These are phyloP conservation scores for Erannis defoliaria DNA, from an alignment of 2,888 invertebrate species.

Conservation along the genomic window DNA sequence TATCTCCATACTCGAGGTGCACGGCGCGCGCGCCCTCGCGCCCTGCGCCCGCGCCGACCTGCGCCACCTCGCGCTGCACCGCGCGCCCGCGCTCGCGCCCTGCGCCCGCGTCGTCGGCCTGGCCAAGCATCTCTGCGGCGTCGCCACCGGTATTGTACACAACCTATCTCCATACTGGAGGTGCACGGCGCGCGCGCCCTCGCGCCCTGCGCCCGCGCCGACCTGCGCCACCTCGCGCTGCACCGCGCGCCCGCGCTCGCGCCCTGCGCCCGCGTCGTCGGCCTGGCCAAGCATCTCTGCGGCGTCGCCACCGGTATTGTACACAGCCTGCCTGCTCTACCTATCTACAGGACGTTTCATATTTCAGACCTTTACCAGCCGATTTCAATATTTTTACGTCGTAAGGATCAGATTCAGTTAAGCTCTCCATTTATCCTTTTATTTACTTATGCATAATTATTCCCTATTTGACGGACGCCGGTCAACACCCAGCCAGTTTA, in stretches of 20 bases:
- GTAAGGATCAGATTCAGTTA: too few species aligned
- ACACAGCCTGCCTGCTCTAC: too few species aligned
- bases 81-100: conserved; percentile 65
- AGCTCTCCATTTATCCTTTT: too few species aligned
- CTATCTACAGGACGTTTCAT: too few species aligned
- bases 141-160: conserved; percentile 93
- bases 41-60: conserved; percentile 93
- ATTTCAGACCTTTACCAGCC: too few species aligned
- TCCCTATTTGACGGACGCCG: too few species aligned
- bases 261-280: conserved; percentile 85
- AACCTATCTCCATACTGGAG: too few species aligned
- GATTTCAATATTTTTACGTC: too few species aligned
- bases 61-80: conserved; percentile 89
- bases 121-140: conserved; percentile 96
- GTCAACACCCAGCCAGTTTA: too few species aligned
- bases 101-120: conserved; percentile 88
- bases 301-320: conserved; percentile 96
- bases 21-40: conserved; percentile 67
- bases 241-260: conserved; percentile 71
- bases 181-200: conserved; percentile 38
- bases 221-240: conserved; percentile 92
- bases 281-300: conserved; percentile 95
- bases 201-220: conserved; percentile 91
- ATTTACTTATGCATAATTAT: too few species aligned
- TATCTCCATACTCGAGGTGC: too few species aligned